Evolutionary conservation across 2,113 vertebrate genomes (phyloP).

Genomic region (Pterocles gutturalis): DNA sequence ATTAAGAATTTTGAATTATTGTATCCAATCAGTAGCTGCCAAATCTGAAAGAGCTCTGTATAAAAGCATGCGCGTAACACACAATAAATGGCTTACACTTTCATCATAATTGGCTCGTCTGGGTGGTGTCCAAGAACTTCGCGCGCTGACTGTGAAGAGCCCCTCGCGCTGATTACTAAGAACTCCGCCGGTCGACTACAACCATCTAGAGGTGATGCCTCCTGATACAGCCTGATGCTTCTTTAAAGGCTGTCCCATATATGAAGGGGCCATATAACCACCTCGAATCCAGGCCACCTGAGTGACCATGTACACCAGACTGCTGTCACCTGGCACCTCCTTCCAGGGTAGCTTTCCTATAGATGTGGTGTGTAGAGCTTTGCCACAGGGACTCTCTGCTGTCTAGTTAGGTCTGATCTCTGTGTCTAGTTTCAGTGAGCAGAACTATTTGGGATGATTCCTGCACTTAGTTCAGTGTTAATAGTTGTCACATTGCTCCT

Average conservation of each 20-base stretch:
- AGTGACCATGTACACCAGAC: background rate
- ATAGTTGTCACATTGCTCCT: fast-evolving
- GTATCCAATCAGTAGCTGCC: too few relatives aligned
- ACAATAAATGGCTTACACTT: too few relatives aligned
- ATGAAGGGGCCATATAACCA: background rate
- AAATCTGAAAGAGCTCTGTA: too few relatives aligned
- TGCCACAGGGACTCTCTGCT: background rate
- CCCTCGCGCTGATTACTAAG: too few relatives aligned
- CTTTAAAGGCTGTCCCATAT: background rate
- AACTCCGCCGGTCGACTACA: too few relatives aligned
- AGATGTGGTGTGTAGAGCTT: background rate
- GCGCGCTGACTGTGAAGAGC: too few relatives aligned
- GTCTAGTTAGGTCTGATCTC: background rate
- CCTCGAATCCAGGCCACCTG: fast-evolving
- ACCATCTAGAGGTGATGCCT: background rate
- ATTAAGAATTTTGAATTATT: too few relatives aligned
- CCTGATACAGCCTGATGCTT: background rate
- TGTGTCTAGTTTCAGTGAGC: background rate
- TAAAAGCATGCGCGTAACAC: too few relatives aligned
- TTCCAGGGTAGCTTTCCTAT: background rate
- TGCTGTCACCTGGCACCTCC: background rate
- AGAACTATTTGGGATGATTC: background rate
- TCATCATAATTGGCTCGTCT: too few relatives aligned
- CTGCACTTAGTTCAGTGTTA: background rate
- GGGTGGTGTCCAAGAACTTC: too few relatives aligned